Evolutionary conservation across 2,113 vertebrate genomes (phyloP).

Genomic region (Leiothrix lutea): DNA sequence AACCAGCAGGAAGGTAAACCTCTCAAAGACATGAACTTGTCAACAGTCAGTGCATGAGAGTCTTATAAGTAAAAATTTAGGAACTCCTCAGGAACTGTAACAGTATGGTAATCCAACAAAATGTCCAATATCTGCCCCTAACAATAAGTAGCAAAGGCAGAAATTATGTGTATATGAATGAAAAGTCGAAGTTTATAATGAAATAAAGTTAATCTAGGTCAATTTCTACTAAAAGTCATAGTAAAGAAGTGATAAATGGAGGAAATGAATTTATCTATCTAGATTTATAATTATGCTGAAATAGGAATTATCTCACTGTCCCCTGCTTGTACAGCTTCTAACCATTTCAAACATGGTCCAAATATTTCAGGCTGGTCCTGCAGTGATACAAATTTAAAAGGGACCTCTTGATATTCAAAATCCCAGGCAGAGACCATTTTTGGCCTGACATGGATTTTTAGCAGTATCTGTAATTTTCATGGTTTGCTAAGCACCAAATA

Average conservation of each 20-base stretch:
- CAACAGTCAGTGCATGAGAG: rapidly evolving
- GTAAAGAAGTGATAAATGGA: not conserved
- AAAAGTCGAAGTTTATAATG: not conserved
- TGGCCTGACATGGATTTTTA: not conserved
- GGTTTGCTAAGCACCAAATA: not conserved
- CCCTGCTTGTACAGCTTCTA: not conserved
- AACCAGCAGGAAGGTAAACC: not conserved
- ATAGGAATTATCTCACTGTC: not conserved
- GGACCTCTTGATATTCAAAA: not conserved
- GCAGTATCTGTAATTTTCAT: not conserved
- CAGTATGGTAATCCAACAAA: not conserved
- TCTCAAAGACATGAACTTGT: not conserved
- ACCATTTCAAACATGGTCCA: not conserved
- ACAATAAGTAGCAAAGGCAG: not conserved
- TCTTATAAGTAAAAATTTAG: not conserved
- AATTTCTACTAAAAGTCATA: not conserved
- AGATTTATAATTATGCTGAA: not conserved
- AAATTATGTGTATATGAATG: not conserved
- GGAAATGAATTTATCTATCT: not conserved
- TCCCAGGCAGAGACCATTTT: not conserved
- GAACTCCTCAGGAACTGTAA: not conserved
- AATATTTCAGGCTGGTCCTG: not conserved
- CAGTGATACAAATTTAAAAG: not conserved
- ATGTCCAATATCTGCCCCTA: not conserved
- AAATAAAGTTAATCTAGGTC: not conserved